These are phyloP conservation scores for Cirrhinus mrigala DNA, from an alignment of 2,797 vertebrate genomes.

Conservation along the genomic window DNA sequence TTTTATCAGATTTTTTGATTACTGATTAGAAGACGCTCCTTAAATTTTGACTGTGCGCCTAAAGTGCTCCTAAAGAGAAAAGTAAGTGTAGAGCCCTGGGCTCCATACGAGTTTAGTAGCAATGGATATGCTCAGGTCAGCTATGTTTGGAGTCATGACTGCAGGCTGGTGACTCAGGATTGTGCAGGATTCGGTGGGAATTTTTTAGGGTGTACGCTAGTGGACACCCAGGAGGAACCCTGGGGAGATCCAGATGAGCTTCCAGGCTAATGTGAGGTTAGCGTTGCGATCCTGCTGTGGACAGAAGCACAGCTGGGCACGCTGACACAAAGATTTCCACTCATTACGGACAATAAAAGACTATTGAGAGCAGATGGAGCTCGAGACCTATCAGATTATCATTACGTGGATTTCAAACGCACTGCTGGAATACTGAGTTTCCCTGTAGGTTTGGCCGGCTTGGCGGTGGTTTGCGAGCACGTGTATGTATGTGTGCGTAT, in stretches of 20 bases:
- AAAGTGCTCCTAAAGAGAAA: no score
- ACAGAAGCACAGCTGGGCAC: slow-evolving; percentile 77
- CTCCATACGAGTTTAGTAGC: no score
- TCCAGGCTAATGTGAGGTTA: slow-evolving; percentile 44
- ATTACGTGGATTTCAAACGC: slow-evolving; percentile 73
- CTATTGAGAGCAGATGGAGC: slow-evolving; percentile 63
- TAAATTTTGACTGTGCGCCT: no score
- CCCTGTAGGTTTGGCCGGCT: slow-evolving; percentile 35
- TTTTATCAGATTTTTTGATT: no score
- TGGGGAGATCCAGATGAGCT: slow-evolving; percentile 63
- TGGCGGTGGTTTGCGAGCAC: slow-evolving; percentile 29
- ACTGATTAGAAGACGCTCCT: no score
- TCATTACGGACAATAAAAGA: slow-evolving; percentile 69
- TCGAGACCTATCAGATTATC: slow-evolving; percentile 72
- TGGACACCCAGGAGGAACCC: slow-evolving; percentile 49
- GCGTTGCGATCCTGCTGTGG: slow-evolving; percentile 55
- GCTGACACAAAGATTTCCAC: slow-evolving; percentile 75
- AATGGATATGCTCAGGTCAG: slow-evolving; percentile 52
- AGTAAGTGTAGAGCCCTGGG: no score
- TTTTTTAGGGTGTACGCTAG: background rate
- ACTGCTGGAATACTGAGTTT: slow-evolving; percentile 64
- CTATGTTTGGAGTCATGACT: slow-evolving; percentile 10
- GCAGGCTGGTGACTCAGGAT: no score
- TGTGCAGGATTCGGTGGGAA: background rate
- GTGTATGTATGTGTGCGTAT: slow-evolving; percentile 26